Base-by-base conservation (phyloP, 1,140 invertebrate species). In the Drosophila watanabei region DNA sequence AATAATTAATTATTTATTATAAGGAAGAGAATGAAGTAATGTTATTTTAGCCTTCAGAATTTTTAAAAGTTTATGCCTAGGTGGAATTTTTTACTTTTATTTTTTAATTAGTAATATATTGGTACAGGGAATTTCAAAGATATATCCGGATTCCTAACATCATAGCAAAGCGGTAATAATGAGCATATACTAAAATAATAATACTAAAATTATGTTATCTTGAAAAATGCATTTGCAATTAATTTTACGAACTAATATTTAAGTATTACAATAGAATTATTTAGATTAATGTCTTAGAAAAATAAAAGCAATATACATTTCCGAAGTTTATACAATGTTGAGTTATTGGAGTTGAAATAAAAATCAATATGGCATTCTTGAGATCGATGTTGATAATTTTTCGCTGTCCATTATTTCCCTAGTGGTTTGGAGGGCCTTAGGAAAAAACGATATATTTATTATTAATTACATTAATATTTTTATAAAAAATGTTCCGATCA, bases 391-490 rank as follows among this genome's bases (percentile, higher is more conserved):
- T 32, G 32, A 24, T 3, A 2, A 35, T 10, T 33, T 10, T 13
- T 35, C 5, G 2, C 5, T 39, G 16, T 14, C 14, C 37, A 16
- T 16, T 39, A 41, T 8, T n/a, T n/a, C 3, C 4, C 6, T n/a
- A 0, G 16, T n/a, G 16, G 0, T 7, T 41, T 41, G 2, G n/a
- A n/a, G 7, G 6, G n/a, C 1, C 8, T 43, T n/a, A 1, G 2
- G 1, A 43, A 1, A 16, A 43, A 18, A 43, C 16, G n/a, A 10
- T 9, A 43, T 18, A 41, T n/a, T 3, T 41, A n/a, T 41, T n/a
- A 8, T 41, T n/a, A 13, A 13, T 0, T 7, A 41, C 16, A 8
- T 41, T n/a, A n/a, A 41, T 16, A 16, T 41, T 5, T 41, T 41
- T 16, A 3, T n/a, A 2, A 5, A 3, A 16, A 39, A 16, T 7